Evolutionary conservation across 2,797 vertebrate genomes (phyloP).

Genomic region (Knipowitschia caucasica): DNA sequence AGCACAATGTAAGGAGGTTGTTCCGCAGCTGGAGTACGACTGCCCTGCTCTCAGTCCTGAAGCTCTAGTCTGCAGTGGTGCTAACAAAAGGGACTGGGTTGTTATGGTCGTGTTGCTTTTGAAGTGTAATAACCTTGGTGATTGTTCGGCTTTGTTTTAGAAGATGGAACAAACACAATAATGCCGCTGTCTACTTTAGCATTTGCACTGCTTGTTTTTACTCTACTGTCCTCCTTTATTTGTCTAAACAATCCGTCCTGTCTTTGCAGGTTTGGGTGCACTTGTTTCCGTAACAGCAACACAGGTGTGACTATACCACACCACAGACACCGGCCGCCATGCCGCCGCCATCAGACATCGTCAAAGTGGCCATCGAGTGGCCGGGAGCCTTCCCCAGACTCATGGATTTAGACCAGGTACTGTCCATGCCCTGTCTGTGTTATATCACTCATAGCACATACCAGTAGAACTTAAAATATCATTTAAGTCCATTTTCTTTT

Average conservation of each 20-base stretch:
- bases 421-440: slow-evolving; percentile 29
- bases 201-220: neutral
- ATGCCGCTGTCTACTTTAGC: neutral
- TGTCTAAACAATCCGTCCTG: neutral
- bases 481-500: too few relatives aligned
- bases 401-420: slow-evolving; percentile 98
- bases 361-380: slow-evolving; percentile 99
- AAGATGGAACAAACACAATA: neutral
- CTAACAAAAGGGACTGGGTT: slow-evolving; percentile 1
- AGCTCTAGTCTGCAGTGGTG: neutral
- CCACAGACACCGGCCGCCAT: slow-evolving; percentile 63
- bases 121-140: slow-evolving; percentile 1
- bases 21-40: neutral
- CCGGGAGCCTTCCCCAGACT: slow-evolving; percentile 93
- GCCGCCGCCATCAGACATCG: slow-evolving; percentile 93
- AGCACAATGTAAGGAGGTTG: neutral
- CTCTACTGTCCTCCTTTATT: neutral
- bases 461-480: too few relatives aligned
- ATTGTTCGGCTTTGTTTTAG: neutral
- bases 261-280: slow-evolving; percentile 80
- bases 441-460: neutral
- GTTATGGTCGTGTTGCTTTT: slow-evolving; percentile 17
- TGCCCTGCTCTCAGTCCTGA: neutral
- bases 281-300: slow-evolving; percentile 38
- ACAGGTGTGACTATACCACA: slow-evolving; percentile 64